phyloP scores from a whole-genome alignment of 2,797 vertebrate genomes.

The Ibycter americanus region DNA sequence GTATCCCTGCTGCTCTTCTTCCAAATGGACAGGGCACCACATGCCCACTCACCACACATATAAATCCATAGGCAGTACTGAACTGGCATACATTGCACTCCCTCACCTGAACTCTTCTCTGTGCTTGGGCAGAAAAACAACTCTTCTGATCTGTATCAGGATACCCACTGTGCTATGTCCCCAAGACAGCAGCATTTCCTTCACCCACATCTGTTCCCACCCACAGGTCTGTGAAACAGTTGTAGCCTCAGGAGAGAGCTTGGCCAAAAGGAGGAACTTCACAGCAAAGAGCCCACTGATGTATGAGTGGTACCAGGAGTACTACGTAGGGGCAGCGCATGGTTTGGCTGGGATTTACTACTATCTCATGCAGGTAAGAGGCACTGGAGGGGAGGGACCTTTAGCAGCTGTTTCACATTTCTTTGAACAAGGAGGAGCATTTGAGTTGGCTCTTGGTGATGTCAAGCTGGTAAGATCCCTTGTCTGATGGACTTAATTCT shows the following conservation, averaged over 20 bases:
- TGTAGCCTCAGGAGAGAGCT: slow-evolving; percentile 86
- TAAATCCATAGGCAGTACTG: not conserved
- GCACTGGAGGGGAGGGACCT: not conserved
- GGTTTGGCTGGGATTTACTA: slow-evolving; percentile 97
- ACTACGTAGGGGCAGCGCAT: slow-evolving; percentile 93
- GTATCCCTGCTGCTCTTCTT: not conserved
- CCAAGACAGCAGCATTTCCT: not conserved
- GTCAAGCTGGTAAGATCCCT: not conserved
- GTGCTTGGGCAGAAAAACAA: not conserved
- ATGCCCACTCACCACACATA: accelerated
- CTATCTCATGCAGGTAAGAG: slow-evolving; percentile 92
- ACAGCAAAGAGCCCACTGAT: slow-evolving; percentile 89
- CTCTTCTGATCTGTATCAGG: not conserved
- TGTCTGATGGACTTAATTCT: not conserved
- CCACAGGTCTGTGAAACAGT: slow-evolving; percentile 86
- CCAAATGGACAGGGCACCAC: not conserved
- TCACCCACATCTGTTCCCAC: not conserved
- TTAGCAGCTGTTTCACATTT: not conserved
- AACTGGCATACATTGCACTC: not conserved
- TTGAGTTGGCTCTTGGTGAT: not conserved
- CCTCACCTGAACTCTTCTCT: not conserved
- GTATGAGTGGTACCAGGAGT: slow-evolving; percentile 98
- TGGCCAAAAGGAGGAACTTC: slow-evolving; percentile 84
- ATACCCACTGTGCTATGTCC: not conserved
- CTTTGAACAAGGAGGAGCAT: not conserved